These are phyloP conservation scores for Bhutanitis thaidina DNA, from an alignment of 2,888 invertebrate genomes.

Conservation along the genomic window DNA sequence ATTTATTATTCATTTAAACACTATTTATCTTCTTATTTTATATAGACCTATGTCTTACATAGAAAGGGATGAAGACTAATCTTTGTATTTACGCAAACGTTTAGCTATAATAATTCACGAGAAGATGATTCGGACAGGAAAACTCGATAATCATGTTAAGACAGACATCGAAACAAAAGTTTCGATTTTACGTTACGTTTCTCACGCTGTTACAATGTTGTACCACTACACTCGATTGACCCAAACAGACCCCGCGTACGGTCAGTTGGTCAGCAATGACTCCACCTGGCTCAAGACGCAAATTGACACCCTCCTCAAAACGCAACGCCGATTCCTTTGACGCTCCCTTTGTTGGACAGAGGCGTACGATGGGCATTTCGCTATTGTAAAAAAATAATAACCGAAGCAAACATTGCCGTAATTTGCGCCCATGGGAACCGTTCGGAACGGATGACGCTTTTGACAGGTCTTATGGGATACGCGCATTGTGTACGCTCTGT, in stretches of 20 bases:
- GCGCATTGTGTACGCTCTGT: slow-evolving; percentile 54
- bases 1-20: too few relatives aligned
- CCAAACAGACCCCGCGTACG: slow-evolving; percentile 57
- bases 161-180: too few relatives aligned
- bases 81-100: too few relatives aligned
- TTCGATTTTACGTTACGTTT: slow-evolving; percentile 33
- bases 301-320: slow-evolving; percentile 68
- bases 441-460: slow-evolving; percentile 55
- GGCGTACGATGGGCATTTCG: slow-evolving; percentile 61
- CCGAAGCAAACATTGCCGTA: slow-evolving; percentile 67
- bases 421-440: slow-evolving; percentile 67
- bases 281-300: slow-evolving; percentile 62
- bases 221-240: slow-evolving; percentile 56
- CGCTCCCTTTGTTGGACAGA: slow-evolving; percentile 51
- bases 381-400: slow-evolving; percentile 49
- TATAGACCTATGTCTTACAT: too few relatives aligned
- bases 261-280: slow-evolving; percentile 72
- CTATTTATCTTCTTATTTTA: too few relatives aligned
- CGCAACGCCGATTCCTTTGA: slow-evolving; percentile 54
- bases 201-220: slow-evolving; percentile 60
- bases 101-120: too few relatives aligned
- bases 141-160: too few relatives aligned
- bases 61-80: too few relatives aligned
- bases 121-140: too few relatives aligned
- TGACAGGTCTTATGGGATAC: slow-evolving; percentile 57